Base-by-base conservation (phyloP, 2,113 vertebrate genomes). In the Monopterus albus region DNA sequence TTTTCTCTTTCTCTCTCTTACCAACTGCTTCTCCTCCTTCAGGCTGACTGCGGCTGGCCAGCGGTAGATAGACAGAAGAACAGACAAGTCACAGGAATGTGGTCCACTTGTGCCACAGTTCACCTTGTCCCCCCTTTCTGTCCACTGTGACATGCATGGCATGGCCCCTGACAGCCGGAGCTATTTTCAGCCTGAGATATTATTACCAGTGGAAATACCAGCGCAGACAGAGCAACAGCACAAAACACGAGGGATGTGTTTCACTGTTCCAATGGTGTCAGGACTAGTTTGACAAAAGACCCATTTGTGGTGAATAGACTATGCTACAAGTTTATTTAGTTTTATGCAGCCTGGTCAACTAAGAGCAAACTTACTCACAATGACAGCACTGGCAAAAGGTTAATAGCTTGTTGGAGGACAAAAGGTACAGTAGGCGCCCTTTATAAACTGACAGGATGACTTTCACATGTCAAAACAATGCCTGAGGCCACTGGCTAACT, bases 101-200 rank as follows among this genome's bases (percentile, higher is more conserved):
- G 53, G 66, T 70, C 65, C 51, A 62, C 75, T 66, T 51, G 63
- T 62, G 62, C 21, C 62, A 59, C 60, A 64, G 69, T 72, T 60
- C 76, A 61, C 35, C 49, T 46, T n/a, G 21, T 26, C 58, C 65
- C 43, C 33, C 70, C 8, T 68, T 35, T 40, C 53, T 77, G 71
- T 75, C 33, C 13, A 60, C 85, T 51, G 65, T 87, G 86, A 86
- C 90, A 90, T 45, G 75, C 75, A 78, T 68, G 75, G 82, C 77
- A 52, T 63, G 81, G 61, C 61, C 75, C 23, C 76, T 83, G 83
- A 88, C 72, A 87, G 72, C 68, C 82, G 83, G 71, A 59, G 82
- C 88, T 94, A 92, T 94, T 93, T 90, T 85, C 58, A 91, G 90
- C 36, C n/a, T 11, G 53, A 49, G 82, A 81, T 92, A 91, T 83